Conservation (phyloP, 1,140 invertebrate species). For the Drosophila nebulosa region DNA sequence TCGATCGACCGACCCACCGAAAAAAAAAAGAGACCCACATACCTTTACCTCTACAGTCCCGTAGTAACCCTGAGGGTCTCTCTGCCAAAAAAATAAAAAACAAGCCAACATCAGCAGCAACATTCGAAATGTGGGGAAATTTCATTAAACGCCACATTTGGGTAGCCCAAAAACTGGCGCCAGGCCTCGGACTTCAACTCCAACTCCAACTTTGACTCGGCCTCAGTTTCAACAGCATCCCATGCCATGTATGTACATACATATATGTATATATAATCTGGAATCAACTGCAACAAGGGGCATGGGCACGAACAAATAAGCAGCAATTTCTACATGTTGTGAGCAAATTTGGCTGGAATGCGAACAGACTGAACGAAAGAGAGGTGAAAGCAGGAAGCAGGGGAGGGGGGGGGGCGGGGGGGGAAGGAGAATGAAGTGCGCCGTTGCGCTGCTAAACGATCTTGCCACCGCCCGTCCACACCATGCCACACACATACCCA, state of each 20-base stretch:
- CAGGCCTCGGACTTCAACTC: constrained; percentile 22
- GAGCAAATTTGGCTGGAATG: constrained; percentile 76
- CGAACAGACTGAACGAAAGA: constrained; percentile 5
- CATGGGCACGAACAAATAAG: constrained; percentile 63
- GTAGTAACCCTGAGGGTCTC: constrained; percentile 47
- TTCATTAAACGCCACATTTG: constrained; percentile 77
- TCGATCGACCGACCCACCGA: no score
- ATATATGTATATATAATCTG: no score
- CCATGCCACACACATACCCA: constrained; percentile 65
- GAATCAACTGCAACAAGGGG: constrained; percentile 39
- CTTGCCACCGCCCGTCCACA: constrained; percentile 78
- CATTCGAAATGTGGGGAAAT: constrained; percentile 36
- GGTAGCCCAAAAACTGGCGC: constrained; percentile 70
- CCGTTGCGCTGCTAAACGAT: constrained; percentile 74
- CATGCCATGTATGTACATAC: no score
- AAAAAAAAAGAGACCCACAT: constrained; percentile 36
- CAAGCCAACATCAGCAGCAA: constrained; percentile 40
- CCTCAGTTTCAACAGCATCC: constrained; percentile 14
- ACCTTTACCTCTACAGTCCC: not conserved
- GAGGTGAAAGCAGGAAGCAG: not conserved
- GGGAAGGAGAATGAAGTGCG: constrained; percentile 65
- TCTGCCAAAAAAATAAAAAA: constrained; percentile 30
- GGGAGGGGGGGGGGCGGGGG: not conserved
- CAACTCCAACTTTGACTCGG: constrained; percentile 1
- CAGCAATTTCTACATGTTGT: constrained; percentile 75